These are phyloP conservation scores for Alligator mississippiensis DNA, from an alignment of 2,113 vertebrate genomes.

Conservation along the genomic window DNA sequence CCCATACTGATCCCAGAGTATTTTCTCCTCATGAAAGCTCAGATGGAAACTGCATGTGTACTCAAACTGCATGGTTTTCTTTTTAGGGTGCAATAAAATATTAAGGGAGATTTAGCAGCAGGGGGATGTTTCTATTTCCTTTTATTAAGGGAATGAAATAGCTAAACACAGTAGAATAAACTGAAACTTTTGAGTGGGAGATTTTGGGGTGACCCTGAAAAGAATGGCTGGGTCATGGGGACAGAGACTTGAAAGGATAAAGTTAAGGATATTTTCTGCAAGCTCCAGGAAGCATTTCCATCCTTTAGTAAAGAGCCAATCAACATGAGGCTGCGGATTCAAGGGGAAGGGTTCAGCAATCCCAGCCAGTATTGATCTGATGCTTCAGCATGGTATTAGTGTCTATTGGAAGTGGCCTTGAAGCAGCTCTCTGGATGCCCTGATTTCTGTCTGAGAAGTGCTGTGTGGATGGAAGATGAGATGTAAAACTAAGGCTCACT, in stretches of 20 bases:
- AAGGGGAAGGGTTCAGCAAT: not conserved
- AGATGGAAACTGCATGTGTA: not conserved
- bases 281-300: conserved; percentile 26
- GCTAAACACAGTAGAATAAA: conserved; percentile 5
- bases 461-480: not conserved
- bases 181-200: not conserved
- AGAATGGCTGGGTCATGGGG: not conserved
- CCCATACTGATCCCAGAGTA: not conserved
- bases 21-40: not conserved
- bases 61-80: not conserved
- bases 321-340: not conserved
- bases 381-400: not conserved
- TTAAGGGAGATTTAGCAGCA: not conserved
- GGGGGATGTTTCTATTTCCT: not conserved
- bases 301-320: conserved; percentile 4
- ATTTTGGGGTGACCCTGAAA: not conserved
- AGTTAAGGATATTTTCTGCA: not conserved
- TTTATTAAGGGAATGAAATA: not conserved
- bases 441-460: not conserved
- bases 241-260: conserved; percentile 20
- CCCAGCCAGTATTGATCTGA: not conserved
- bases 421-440: not conserved
- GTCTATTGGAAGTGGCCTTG: not conserved
- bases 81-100: not conserved
- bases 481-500: rapidly evolving